Base-by-base conservation (phyloP, 2,113 vertebrate genomes). In the Speoplatyrhinus poulsoni region DNA sequence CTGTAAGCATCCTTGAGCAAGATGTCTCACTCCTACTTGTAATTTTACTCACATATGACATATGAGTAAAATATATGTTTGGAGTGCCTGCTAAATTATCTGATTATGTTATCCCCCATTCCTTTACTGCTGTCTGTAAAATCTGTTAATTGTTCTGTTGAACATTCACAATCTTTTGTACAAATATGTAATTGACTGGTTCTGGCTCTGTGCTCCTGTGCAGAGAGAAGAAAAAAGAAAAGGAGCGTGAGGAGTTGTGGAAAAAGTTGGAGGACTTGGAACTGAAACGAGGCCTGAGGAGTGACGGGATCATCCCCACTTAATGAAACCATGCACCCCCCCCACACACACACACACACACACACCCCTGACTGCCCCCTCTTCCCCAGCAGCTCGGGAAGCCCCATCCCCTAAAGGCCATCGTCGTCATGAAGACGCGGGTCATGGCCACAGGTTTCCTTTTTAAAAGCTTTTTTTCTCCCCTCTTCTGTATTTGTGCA, bases 171-270 rank as follows among this genome's bases (percentile, higher is more conserved):
- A 26, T 26, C 26, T 26, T 26, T 12, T 15, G 61, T 48, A 26
- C 6, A 55, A 46, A 50, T 41, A 8, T 41, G 36, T 41, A 54
- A 54, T 5, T 54, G 10, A 32, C 12, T 8, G 32, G 63, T 46
- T 49, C 46, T 41, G 48, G 12, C 12, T 55, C 41, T 36, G 68
- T 3, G 6, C 48, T 9, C 4, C 65, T 78, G 26, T 26, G 47
- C 83, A 99, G 97, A 85, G 97, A 99, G 93, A 99, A 99, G 93
- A 99, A 99, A 89, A 99, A 98, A 85, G 98, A 99, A 90, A 98
- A 98, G 72, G 98, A 99, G 67, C 94, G 97, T 65, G 98, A 99
- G 93, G 98, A 99, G 87, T 90, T 99, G 74, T 99, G 98, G 98
- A 99, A 96, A 93, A 99, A 97, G 94, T 92, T 99, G 93, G 96